These are phyloP conservation scores for Bovichtus variegatus DNA, from an alignment of 2,797 vertebrate genomes.

Conservation along the genomic window DNA sequence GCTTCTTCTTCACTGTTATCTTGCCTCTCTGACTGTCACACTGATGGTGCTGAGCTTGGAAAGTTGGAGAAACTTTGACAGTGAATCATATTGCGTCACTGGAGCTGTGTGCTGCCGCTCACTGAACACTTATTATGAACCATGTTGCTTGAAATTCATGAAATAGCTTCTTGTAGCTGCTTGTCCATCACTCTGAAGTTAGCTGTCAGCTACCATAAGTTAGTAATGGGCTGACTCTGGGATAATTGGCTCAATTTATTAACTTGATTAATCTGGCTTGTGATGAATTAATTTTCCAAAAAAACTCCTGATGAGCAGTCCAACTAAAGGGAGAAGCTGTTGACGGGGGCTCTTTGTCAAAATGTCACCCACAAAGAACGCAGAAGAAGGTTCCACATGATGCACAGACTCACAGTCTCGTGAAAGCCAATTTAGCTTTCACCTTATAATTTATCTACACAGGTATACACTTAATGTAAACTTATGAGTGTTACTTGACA, in stretches of 20 bases:
- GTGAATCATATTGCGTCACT: neutral
- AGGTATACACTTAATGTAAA: neutral
- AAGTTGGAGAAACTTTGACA: conserved; percentile 1
- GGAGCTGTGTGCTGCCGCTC: neutral
- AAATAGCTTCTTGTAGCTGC: conserved; percentile 7
- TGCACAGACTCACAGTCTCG: neutral
- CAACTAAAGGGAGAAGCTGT: neutral
- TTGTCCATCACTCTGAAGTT: conserved; percentile 48
- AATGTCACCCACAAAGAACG: conserved; percentile 23
- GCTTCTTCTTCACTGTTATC: neutral
- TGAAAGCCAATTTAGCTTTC: neutral
- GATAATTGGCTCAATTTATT: conserved; percentile 60
- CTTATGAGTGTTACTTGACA: neutral
- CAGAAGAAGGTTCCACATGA: neutral
- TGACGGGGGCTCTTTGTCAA: conserved; percentile 14
- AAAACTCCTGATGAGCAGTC: conserved; percentile 2
- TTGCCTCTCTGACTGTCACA: neutral
- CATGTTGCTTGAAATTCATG: conserved; percentile 18
- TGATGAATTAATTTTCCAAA: conserved; percentile 51
- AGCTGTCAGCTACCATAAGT: conserved; percentile 51
- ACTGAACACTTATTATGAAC: neutral
- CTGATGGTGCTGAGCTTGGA: neutral
- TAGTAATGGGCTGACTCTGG: conserved; percentile 37
- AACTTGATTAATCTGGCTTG: conserved; percentile 47
- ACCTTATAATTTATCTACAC: neutral